Evolutionary conservation across 2,888 invertebrate genomes (phyloP), one percentile per base, ranked within the genome.

Genomic region (Xanthia togata): DNA sequence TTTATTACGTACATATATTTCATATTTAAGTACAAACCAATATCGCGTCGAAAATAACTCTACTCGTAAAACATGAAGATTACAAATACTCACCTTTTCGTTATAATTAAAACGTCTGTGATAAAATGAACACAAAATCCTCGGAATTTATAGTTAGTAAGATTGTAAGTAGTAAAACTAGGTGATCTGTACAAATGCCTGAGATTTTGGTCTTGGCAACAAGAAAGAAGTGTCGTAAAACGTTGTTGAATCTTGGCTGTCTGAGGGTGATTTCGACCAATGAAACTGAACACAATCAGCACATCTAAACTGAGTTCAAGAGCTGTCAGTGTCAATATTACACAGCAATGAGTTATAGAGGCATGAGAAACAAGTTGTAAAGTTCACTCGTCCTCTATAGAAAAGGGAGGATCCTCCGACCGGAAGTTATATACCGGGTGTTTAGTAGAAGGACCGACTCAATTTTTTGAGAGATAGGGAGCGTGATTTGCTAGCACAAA

Each of bases 171-270:
- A 41, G 38, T 79, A 70, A 86, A 73, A 76, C 73, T 79, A 82
- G 63, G 69, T 44, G 59, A 55, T 59, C 67, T 77, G 41, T 23
- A 63, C 26, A 69, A 73, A 73, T 47, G n/a, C 6, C 26, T 62
- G 53, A 64, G 74, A 71, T 60, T 78, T 70, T 41, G 26, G 44
- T 65, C 62, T 41, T 35, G 26, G 63, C 23, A 65, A 71, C 44
- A 86, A 82, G 64, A 74, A 57, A 76, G 69, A 80, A 86, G 47
- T 70, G 62, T 73, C 83, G 70, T 85, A 79, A 87, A 84, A 74
- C 57, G 55, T 74, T 50, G 50, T 50, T 23, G 6, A 23, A 50
- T 50, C 50, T 50, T 73, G 50, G 38, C 23, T 47, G 17, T 38
- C 17, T 17, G 38, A 50, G 50, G 20, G 50, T 23, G 23, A 50